Evolutionary conservation across 2,888 invertebrate species (phyloP).

Genomic region (Vanessa cardui): DNA sequence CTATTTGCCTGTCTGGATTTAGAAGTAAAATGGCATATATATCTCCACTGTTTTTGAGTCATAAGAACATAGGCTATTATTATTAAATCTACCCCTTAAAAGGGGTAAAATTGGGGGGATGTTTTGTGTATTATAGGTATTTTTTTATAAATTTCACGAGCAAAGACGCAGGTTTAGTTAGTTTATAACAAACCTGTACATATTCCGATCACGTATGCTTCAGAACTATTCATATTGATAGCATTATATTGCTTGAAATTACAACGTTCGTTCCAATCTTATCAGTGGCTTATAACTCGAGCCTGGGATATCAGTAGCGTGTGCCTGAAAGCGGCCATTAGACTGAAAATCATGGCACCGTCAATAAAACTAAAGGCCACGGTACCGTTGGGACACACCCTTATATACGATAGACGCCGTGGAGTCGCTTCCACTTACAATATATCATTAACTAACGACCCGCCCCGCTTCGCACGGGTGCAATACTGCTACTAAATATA

Average conservation of each 20-base stretch:
- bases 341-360: conserved; percentile 37
- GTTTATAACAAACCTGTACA: background rate
- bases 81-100: too few species aligned
- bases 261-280: conserved; percentile 11
- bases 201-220: background rate
- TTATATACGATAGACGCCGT: conserved; percentile 3
- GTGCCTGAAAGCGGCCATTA: conserved; percentile 31
- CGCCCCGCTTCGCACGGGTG: too few species aligned
- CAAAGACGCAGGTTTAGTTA: too few species aligned
- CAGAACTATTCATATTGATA: background rate
- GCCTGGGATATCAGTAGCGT: conserved; percentile 14
- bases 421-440: background rate
- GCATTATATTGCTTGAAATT: conserved; percentile 7
- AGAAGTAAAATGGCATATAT: too few species aligned
- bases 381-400: conserved; percentile 30
- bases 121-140: too few species aligned
- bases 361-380: conserved; percentile 37
- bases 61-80: too few species aligned
- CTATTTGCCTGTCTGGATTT: too few species aligned
- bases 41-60: too few species aligned
- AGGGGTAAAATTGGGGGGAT: too few species aligned
- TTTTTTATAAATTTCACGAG: too few species aligned
- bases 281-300: conserved; percentile 14
- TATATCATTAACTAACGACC: background rate
- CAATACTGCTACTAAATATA: too few species aligned